Base-by-base conservation (phyloP, 2,888 invertebrate genomes). In the Neuroscelio doddi region DNA sequence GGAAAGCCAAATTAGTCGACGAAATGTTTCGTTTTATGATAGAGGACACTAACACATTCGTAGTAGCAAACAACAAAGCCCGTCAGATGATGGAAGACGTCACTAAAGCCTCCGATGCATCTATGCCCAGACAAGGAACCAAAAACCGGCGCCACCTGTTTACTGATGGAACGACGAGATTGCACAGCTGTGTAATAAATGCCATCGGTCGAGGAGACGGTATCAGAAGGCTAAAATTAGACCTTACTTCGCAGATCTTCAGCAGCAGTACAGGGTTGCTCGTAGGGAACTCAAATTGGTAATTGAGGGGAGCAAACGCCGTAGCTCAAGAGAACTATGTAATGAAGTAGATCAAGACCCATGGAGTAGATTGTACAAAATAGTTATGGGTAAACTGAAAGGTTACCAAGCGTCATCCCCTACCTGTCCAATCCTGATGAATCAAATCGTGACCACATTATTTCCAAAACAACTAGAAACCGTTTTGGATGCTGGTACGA, bases 341-440 rank as follows among this genome's bases (percentile, higher is more conserved):
- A 36, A 64, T 3, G 67, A 67, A 15, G 61, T 73, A 8, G 56
- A 68, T 21, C 21, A 32, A 5, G 70, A 73, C 47, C 64, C 64
- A 0, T 70, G 73, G 68, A 71, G 71, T 7, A 38, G 51, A 15
- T 66, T 57, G 9, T 72, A 69, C 36, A 64, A 53, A 36, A 47
- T 64, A 1, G 71, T 72, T 17, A 69, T 70, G 58, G 36, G 55
- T 0, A 46, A 34, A 10, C 44, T 71, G 38, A 66, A 46, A 26
- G 45, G 21, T 9, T 52, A 15, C n/a, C 9, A 30, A 8, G 16
- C 5, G 15, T 47, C 30, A 10, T 1, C 39, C 29, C 69, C 70
- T 1, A 49, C 67, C 0, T 62, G 63, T 12, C 68, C 69, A 0
- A 15, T 52, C 0, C 49, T 64, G 1, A 30, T 73, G 27, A 4